A percentile compares a stretch with the other conserved stretches of the same genome.
phyloP scores from a whole-genome alignment of 2,113 vertebrate species.

The Trogon melanurus region DNA sequence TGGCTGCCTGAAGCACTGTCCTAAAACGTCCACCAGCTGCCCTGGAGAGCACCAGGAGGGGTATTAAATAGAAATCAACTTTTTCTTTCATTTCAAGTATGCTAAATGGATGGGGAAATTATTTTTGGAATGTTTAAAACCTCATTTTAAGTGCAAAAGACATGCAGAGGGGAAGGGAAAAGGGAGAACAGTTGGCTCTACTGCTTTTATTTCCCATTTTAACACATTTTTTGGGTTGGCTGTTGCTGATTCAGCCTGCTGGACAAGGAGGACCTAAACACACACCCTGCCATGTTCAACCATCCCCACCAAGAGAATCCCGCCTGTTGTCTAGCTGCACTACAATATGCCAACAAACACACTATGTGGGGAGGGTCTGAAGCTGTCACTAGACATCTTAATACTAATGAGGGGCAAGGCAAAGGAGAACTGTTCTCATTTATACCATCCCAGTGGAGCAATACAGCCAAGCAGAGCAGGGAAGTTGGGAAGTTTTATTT shows the following conservation, averaged over 20 bases:
- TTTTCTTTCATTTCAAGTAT: not conserved
- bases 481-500: not conserved
- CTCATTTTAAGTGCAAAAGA: not conserved
- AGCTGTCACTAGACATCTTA: not conserved
- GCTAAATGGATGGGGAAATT: not conserved
- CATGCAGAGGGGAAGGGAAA: not conserved
- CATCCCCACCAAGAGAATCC: not conserved
- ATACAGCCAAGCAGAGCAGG: not conserved
- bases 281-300: accelerated
- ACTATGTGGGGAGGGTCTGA: not conserved
- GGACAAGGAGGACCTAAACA: not conserved
- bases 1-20: not conserved
- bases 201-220: not conserved
- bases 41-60: not conserved
- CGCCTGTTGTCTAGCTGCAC: not conserved
- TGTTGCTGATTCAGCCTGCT: not conserved
- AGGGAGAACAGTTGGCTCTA: not conserved
- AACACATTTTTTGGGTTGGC: not conserved
- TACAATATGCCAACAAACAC: not conserved
- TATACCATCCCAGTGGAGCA: not conserved
- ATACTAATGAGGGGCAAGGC: not conserved
- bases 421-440: not conserved
- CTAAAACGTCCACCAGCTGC: not conserved
- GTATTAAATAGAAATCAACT: not conserved
- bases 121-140: not conserved